Conservation (phyloP, 2,888 invertebrate species). For the Clunio marinus region DNA sequence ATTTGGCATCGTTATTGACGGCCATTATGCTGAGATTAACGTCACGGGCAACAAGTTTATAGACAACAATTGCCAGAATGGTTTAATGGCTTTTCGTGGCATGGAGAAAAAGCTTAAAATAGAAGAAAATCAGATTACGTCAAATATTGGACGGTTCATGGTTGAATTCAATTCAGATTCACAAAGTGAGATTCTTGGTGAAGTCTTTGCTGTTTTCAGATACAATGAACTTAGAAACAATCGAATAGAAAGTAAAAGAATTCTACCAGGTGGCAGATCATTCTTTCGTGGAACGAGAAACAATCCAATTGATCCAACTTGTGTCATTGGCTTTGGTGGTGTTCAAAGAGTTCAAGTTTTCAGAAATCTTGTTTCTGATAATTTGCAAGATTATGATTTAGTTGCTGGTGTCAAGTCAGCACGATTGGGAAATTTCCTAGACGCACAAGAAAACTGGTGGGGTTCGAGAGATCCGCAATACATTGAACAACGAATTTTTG, state of each 20-base stretch:
- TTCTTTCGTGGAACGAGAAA: slow-evolving; percentile 33
- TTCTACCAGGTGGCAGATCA: slow-evolving; percentile 20
- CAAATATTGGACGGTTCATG: slow-evolving; percentile 77
- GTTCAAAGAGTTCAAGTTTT: slow-evolving; percentile 90
- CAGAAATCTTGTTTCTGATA: slow-evolving; percentile 81
- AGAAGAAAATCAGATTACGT: slow-evolving; percentile 70
- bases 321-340: slow-evolving; percentile 87
- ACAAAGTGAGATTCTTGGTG: slow-evolving; percentile 87
- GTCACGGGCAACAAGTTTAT: slow-evolving; percentile 79
- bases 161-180: slow-evolving; percentile 85
- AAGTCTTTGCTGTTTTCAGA: slow-evolving; percentile 73
- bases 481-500: slow-evolving; percentile 84
- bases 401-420: slow-evolving; percentile 89
- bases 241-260: slow-evolving; percentile 50
- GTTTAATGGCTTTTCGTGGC: slow-evolving; percentile 76
- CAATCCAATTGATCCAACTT: slow-evolving; percentile 61
- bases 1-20: slow-evolving; percentile 80
- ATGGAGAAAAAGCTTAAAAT: slow-evolving; percentile 95
- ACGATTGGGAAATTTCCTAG: slow-evolving; percentile 76
- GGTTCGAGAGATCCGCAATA: slow-evolving; percentile 68
- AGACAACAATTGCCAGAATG: slow-evolving; percentile 76
- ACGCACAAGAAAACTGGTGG: slow-evolving; percentile 96
- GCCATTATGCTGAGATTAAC: slow-evolving; percentile 88
- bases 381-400: slow-evolving; percentile 80
- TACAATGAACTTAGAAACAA: slow-evolving; percentile 75